Evolutionary conservation across 2,113 vertebrate genomes (phyloP).

Genomic region (Telmatochromis brachygnathus): DNA sequence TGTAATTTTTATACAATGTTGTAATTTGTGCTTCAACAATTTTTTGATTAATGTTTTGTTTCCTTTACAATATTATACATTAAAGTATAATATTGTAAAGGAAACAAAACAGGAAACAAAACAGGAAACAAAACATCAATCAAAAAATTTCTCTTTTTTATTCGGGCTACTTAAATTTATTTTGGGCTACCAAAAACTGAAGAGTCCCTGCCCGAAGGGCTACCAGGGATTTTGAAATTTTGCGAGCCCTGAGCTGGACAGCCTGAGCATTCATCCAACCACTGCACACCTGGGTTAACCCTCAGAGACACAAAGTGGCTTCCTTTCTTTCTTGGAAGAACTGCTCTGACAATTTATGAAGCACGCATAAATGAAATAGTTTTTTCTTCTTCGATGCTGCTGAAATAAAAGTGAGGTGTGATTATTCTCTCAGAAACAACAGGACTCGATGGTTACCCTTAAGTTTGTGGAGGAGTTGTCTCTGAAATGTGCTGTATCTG

Average conservation of each 20-base stretch:
- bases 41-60: no score
- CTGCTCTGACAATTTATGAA: not conserved
- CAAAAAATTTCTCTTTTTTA: no score
- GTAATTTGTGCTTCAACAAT: no score
- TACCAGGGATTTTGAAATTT: no score
- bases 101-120: no score
- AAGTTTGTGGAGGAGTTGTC: conserved; percentile 79
- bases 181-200: no score
- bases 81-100: no score
- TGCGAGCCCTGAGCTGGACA: not conserved
- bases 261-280: not conserved
- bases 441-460: conserved; percentile 71
- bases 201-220: no score
- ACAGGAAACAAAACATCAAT: no score
- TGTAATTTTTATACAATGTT: no score
- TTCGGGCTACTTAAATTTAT: no score
- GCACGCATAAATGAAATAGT: accelerated
- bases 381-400: not conserved
- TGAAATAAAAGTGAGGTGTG: not conserved
- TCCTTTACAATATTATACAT: no score
- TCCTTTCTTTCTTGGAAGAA: accelerated
- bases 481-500: conserved; percentile 88
- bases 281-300: not conserved
- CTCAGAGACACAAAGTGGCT: not conserved
- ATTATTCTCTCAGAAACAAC: not conserved